Percentiles rank a stretch among this genome's conserved stretches.
phyloP scores from a whole-genome alignment of 2,113 vertebrate species.

The Gadus chalcogrammus region DNA sequence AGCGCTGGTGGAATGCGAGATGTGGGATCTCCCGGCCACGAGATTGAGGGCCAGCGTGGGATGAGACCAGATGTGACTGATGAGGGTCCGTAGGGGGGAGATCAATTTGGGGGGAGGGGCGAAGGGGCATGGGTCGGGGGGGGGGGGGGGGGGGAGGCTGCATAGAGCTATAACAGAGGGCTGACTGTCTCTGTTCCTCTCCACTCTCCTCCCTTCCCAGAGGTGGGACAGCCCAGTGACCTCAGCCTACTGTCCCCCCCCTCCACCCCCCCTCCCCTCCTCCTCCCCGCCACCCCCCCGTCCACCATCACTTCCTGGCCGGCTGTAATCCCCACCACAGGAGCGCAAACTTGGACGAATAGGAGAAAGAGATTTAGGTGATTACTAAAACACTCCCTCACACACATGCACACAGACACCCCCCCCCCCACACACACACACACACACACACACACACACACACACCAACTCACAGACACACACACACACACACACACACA shows the following conservation, averaged over 20 bases:
- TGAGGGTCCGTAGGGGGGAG: background rate
- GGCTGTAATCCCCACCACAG: slow-evolving; percentile 44
- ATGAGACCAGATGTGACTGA: slow-evolving; percentile 16
- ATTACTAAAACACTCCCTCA: slow-evolving; percentile 52
- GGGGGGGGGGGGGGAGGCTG: slow-evolving; percentile 6
- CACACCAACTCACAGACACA: no score
- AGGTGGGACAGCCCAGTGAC: slow-evolving; percentile 55
- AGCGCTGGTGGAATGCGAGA: no score
- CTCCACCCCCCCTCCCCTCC: slow-evolving; percentile 43
- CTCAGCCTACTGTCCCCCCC: slow-evolving; percentile 55
- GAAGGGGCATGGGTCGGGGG: slow-evolving; percentile 11
- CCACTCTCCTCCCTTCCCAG: slow-evolving; percentile 51
- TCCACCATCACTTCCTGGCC: slow-evolving; percentile 54
- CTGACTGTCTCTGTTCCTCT: slow-evolving; percentile 40
- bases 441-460: no score
- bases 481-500: no score
- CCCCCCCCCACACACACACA: no score
- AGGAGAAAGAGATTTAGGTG: slow-evolving; percentile 27
- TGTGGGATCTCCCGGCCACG: no score
- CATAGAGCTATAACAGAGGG: slow-evolving; percentile 51
- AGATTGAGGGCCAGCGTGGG: no score
- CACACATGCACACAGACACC: background rate
- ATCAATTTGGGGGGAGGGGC: slow-evolving; percentile 3
- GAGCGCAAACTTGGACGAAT: slow-evolving; percentile 28
- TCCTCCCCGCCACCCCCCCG: slow-evolving; percentile 35